phyloP scores from a whole-genome alignment of 2,113 vertebrate genomes.

The Cyanoramphus novaezelandiae region DNA sequence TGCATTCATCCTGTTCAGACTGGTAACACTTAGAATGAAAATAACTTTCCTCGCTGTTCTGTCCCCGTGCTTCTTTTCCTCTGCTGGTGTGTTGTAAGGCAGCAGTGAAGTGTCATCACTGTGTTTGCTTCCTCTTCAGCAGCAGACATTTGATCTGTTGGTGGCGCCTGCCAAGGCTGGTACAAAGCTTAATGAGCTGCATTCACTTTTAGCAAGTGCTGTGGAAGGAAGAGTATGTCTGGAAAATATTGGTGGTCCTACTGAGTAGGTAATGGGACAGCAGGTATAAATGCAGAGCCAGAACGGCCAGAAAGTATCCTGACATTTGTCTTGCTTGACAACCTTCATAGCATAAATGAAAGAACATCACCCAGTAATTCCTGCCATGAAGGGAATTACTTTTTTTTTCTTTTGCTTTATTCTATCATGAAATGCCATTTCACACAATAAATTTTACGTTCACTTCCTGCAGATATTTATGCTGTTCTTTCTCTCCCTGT shows the following conservation, averaged over 20 bases:
- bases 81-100: background rate
- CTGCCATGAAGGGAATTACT: background rate
- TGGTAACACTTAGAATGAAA: rapidly evolving
- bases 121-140: background rate
- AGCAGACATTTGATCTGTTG: background rate
- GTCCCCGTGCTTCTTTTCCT: background rate
- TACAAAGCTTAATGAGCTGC: background rate
- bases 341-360: background rate
- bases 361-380: background rate
- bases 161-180: background rate
- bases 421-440: background rate
- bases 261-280: background rate
- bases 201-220: background rate
- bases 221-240: background rate
- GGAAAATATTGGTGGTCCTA: background rate
- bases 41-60: background rate
- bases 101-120: background rate
- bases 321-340: background rate
- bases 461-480: background rate
- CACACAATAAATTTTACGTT: background rate
- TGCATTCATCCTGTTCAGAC: background rate
- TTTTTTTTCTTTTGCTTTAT: background rate
- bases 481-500: background rate
- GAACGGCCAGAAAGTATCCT: background rate
- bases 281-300: background rate